Percentiles rank a stretch among this genome's conserved stretches.
phyloP scores from a whole-genome alignment of 2,113 vertebrate genomes.

The Mustelus asterias region DNA sequence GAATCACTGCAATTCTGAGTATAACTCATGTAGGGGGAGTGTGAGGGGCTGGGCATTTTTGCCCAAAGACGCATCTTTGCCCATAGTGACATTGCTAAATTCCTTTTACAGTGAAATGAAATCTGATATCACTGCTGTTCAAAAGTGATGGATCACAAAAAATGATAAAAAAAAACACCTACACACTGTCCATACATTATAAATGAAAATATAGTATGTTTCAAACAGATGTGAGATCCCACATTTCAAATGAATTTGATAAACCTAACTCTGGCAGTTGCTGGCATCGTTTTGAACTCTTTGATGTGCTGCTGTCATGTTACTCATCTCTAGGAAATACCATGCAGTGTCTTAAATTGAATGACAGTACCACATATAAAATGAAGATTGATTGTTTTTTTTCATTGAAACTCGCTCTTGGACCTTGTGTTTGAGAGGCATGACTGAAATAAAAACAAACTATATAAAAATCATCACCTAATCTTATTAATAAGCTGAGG shows the following conservation, averaged over 20 bases:
- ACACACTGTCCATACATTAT: neutral
- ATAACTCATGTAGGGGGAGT: neutral
- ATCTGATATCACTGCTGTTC: conserved; percentile 1
- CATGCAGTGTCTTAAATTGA: neutral
- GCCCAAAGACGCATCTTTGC: neutral
- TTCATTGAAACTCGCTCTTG: neutral
- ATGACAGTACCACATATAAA: neutral
- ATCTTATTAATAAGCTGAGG: neutral
- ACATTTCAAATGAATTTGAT: neutral
- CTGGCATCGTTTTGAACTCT: neutral
- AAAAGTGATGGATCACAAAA: neutral
- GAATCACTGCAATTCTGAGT: neutral
- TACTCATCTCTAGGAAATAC: neutral
- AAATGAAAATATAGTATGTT: neutral
- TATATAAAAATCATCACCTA: neutral
- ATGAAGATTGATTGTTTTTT: neutral
- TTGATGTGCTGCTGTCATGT: neutral
- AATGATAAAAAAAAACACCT: neutral
- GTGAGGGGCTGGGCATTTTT: no score
- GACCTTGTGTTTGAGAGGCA: neutral
- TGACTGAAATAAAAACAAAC: neutral
- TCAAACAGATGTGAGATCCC: neutral
- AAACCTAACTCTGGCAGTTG: neutral
- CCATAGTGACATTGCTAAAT: neutral
- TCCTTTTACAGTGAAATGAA: neutral